Conservation (phyloP, 2,113 vertebrate species). For the Rousettus leschenaultii region DNA sequence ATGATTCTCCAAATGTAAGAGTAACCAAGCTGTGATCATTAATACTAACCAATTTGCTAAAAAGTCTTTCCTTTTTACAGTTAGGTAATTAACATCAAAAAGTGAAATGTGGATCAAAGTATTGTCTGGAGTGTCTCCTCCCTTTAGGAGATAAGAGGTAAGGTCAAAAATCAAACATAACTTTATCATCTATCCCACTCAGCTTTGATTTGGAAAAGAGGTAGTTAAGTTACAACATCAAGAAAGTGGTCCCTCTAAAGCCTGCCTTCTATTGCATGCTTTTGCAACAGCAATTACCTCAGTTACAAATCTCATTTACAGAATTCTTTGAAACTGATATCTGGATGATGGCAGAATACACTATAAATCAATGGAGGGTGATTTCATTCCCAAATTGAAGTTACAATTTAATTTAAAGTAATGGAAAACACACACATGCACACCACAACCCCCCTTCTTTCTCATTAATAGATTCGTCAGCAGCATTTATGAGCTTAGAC, state of each 20-base stretch:
- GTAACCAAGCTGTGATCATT: neutral
- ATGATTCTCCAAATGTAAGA: neutral
- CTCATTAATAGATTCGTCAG: conserved; percentile 78
- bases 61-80: neutral
- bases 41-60: neutral
- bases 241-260: conserved; percentile 72
- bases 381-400: conserved; percentile 81
- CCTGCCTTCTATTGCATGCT: conserved; percentile 78
- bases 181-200: conserved; percentile 59
- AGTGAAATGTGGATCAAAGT: neutral
- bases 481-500: conserved; percentile 74
- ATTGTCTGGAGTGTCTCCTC: neutral
- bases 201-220: conserved; percentile 75
- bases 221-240: conserved; percentile 78
- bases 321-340: conserved; percentile 81
- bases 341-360: conserved; percentile 78
- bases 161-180: conserved; percentile 61
- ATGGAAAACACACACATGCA: conserved; percentile 57
- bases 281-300: conserved; percentile 82
- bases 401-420: conserved; percentile 75
- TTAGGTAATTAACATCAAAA: conserved; percentile 12
- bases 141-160: conserved; percentile 42
- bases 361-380: conserved; percentile 83
- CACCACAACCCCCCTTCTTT: neutral
- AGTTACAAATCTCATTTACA: conserved; percentile 85